Evolutionary conservation across 1,140 invertebrate genomes (phyloP), one percentile per base, ranked within the genome.

Genomic region (Cataglyphis hispanica): DNA sequence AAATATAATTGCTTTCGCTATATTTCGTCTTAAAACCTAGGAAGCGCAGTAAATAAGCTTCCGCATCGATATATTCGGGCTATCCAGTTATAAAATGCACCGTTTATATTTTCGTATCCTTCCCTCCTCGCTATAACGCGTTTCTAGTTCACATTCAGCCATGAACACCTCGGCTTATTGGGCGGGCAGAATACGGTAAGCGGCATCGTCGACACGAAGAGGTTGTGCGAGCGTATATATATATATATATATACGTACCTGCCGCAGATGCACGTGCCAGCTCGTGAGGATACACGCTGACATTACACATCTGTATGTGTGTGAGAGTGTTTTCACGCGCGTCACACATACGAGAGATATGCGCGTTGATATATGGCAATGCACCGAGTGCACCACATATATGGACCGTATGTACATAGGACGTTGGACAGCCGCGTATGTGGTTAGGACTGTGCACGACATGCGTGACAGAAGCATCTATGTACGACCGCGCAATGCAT

Each of bases 101-200:
- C 67, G 22, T 10, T 31, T 46, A 50, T 50, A 75, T 46, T 75
- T 58, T 77, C 43, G 22, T 46, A n/a, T 40, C 40, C 19, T 4
- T 13, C 25, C 1, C 25, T 6, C 76, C n/a, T 37, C 34, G 10
- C 84, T 53, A 86, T 22, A 34, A 37, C 77, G 76, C 34, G 31
- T 16, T 56, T 37, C 34, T 86, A 87, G 69, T 72, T 56, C 74
- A 53, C 64, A 53, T 61, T 31, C 72, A 40, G 66, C 64, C 72
- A 88, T 64, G 46, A 87, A 69, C 70, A 63, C 58, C 64, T 78
- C 72, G 53, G 66, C 81, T 89, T 77, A 60, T 86, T 83, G 76
- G 84, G 27, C 63, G 53, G 31, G 74, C 60, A 27, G 53, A 16
- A 43, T 43, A 31, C 61, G n/a, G 53, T 31, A 46, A 60, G 19